A percentile compares a stretch with the other conserved stretches of the same genome.
Evolutionary conservation across 1,140 invertebrate species (phyloP).

Genomic region (Aporrectodea caliginosa): DNA sequence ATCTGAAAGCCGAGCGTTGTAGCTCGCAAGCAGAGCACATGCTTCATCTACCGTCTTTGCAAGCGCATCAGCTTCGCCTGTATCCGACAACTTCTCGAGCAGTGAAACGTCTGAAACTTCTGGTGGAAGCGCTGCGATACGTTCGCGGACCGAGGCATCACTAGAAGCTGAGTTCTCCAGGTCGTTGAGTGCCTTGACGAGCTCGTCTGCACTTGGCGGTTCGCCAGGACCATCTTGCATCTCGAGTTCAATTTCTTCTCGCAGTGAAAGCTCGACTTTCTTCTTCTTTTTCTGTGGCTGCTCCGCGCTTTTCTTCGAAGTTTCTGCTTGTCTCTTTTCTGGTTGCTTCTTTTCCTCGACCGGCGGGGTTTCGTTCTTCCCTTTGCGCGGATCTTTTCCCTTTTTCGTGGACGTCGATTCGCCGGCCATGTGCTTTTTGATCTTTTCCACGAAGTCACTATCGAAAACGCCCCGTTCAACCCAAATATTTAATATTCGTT

Average conservation of each 20-base stretch:
- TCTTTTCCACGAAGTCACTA: conserved; percentile 69
- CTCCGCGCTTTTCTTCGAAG: background rate
- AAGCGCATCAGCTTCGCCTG: conserved; percentile 68
- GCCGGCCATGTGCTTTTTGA: conserved; percentile 40
- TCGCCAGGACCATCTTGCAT: conserved; percentile 29
- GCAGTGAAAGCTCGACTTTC: conserved; percentile 27
- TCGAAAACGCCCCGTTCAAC: conserved; percentile 86
- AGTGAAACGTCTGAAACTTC: conserved; percentile 88
- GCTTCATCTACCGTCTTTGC: conserved; percentile 79
- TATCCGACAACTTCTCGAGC: conserved; percentile 73
- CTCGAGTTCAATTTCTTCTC: conserved; percentile 35
- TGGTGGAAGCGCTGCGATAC: conserved; percentile 85
- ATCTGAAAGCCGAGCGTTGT: conserved; percentile 76
- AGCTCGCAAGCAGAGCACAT: conserved; percentile 76
- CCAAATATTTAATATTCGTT: conserved; percentile 84
- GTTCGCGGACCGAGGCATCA: conserved; percentile 84
- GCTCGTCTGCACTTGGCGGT: conserved; percentile 45
- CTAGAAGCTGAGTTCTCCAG: conserved; percentile 89
- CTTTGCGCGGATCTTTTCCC: background rate
- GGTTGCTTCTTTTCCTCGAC: conserved; percentile 1
- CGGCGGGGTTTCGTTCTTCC: background rate
- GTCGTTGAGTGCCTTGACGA: conserved; percentile 65
- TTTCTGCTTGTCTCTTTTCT: background rate
- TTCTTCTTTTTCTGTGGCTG: conserved; percentile 34
- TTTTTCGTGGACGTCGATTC: background rate